Evolutionary conservation across 2,797 vertebrate genomes (phyloP), one percentile per base, ranked within the genome.

Genomic region (Ceryle rudis): DNA sequence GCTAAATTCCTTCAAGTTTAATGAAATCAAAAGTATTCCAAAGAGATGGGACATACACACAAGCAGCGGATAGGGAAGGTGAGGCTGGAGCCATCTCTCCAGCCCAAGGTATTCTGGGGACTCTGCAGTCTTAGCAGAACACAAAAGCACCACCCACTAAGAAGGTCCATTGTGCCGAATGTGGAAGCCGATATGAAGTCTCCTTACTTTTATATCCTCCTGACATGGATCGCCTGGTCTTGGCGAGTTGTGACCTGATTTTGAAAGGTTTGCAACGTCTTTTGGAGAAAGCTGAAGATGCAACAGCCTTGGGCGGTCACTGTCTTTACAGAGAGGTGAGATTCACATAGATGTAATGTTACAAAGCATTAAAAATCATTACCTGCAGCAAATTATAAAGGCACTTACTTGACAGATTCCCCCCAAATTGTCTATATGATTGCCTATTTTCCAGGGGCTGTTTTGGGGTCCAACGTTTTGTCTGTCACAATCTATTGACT

Each of bases 111-210:
- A 9, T 71, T 70, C 9, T 55, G 19, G 25, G 39, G 19, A 19
- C 13, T 39, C 22, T 35, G 39, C 52, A 51, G n/a, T 8, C 29
- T 20, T 28, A 51, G 23, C 28, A 67, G 52, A 37, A 42, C 14
- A 19, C 0, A 0, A 35, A 61, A 44, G 41, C 28, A 28, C 18
- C 8, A 2, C 5, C 8, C 8, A 3, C 35, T 47, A 6, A 31
- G 35, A 55, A 75, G 88, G 3, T 5, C 6, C 6, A 0, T 25
- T 8, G 19, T 25, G 14, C 20, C 18, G 6, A 47, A 10, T 23
- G 3, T 21, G 41, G 28, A 67, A 58, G 14, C 3, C 71, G 37
- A 9, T 54, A 16, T 25, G 22, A 33, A 46, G 5, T 10, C 15
- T 49, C 16, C 18, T 58, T 28, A 2, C 11, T 90, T 64, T 67